A percentile compares a stretch with the other conserved stretches of the same genome.
phyloP scores from a whole-genome alignment of 2,113 vertebrate genomes.

The Ondatra zibethicus region DNA sequence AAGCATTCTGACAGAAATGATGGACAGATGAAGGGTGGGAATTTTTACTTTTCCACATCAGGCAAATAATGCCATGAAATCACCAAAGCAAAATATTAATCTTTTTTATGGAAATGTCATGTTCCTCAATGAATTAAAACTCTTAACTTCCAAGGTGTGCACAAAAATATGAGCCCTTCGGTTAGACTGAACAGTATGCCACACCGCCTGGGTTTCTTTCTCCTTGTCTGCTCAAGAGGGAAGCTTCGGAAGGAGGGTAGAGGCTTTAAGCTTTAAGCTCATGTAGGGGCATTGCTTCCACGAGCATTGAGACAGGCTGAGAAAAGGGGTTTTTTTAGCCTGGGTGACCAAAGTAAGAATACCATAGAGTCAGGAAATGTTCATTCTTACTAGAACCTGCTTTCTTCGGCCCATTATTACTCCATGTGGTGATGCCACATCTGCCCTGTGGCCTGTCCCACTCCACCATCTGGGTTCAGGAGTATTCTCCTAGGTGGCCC shows the following conservation, averaged over 20 bases:
- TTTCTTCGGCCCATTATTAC: background rate
- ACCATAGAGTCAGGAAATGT: background rate
- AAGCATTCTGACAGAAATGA: slow-evolving; percentile 8
- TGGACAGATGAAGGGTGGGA: background rate
- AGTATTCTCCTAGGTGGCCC: background rate
- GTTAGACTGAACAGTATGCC: background rate
- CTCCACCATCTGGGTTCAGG: background rate
- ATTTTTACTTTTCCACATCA: slow-evolving; percentile 5
- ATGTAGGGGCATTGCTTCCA: background rate
- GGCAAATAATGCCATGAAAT: background rate
- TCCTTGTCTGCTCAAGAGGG: background rate
- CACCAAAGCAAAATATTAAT: slow-evolving; percentile 27
- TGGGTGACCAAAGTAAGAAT: background rate
- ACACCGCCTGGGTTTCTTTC: background rate
- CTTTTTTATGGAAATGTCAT: slow-evolving; percentile 14
- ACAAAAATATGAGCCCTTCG: background rate
- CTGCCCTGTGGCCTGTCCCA: background rate
- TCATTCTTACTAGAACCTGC: background rate
- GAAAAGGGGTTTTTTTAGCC: background rate
- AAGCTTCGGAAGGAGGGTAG: background rate
- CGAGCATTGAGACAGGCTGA: background rate
- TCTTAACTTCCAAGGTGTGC: background rate
- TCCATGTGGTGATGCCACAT: background rate
- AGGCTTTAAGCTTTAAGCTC: background rate
- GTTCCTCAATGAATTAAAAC: slow-evolving; percentile 42